These are phyloP conservation scores for Sycophaga agraensis DNA, from an alignment of 1,140 invertebrate species.

Conservation along the genomic window DNA sequence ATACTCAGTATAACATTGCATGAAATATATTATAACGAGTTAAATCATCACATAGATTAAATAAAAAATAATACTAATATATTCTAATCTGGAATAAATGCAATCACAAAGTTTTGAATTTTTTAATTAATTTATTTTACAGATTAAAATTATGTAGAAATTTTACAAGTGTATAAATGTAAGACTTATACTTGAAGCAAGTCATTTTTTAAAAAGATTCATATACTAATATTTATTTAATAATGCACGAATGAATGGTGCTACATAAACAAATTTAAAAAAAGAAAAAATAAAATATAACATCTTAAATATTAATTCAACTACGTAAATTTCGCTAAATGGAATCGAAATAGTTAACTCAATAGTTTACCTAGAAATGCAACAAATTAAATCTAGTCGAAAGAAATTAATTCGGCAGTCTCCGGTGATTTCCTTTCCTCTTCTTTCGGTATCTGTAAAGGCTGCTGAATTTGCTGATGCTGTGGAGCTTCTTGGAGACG, in stretches of 20 bases:
- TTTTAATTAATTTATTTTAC: constrained; percentile 9
- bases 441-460: constrained; percentile 15
- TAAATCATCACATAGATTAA: no score
- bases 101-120: not conserved
- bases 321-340: not conserved
- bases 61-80: no score
- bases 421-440: constrained; percentile 43
- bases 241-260: no score
- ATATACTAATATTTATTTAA: no score
- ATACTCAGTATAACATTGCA: no score
- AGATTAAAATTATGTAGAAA: constrained; percentile 3
- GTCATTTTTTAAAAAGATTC: no score
- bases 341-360: not conserved
- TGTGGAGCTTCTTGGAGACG: constrained; percentile 22
- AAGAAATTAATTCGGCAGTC: constrained; percentile 52
- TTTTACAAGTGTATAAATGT: constrained; percentile 7
- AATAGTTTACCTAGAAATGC: not conserved
- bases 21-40: no score
- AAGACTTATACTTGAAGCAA: no score
- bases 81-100: no score
- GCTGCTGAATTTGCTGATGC: constrained; percentile 2
- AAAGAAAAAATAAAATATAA: not conserved
- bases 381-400: constrained; percentile 40
- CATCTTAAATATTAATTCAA: not conserved
- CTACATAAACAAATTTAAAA: not conserved